These are phyloP conservation scores for Timandra comae DNA, from an alignment of 2,888 invertebrate genomes.

Conservation along the genomic window DNA sequence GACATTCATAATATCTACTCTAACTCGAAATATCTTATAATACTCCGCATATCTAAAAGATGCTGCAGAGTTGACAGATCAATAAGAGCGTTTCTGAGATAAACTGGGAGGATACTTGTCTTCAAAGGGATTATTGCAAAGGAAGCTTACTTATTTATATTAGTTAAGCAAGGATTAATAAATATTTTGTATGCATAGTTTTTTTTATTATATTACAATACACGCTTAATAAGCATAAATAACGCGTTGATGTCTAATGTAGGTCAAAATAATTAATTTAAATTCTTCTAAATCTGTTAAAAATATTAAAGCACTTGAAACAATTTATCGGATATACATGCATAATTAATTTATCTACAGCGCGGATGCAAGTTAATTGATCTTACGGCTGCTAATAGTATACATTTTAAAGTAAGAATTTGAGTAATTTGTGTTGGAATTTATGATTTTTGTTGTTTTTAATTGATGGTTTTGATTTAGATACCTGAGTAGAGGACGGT, in stretches of 20 bases:
- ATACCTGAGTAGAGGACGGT: slow-evolving; percentile 68
- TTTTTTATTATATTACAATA: background rate
- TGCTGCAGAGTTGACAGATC: slow-evolving; percentile 58
- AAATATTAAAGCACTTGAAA: too few species aligned
- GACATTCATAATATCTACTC: too few species aligned
- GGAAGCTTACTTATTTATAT: too few species aligned
- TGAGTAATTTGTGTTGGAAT: slow-evolving; percentile 1
- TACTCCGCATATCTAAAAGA: slow-evolving; percentile 25
- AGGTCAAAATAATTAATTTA: slow-evolving; percentile 1
- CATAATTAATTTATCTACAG: too few species aligned
- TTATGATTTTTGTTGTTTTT: slow-evolving; percentile 3
- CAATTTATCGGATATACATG: too few species aligned
- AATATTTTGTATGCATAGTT: too few species aligned
- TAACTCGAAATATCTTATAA: too few species aligned
- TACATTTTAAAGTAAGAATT: too few species aligned
- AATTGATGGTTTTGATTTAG: slow-evolving; percentile 7
- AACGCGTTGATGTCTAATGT: slow-evolving; percentile 15
- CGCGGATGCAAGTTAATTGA: too few species aligned
- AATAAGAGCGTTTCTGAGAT: slow-evolving; percentile 47
- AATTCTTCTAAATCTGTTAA: slow-evolving; percentile 4
- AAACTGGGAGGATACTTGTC: slow-evolving; percentile 18
- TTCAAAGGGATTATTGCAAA: too few species aligned
- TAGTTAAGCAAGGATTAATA: too few species aligned
- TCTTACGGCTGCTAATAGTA: too few species aligned
- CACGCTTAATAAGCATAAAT: slow-evolving; percentile 4